These are phyloP conservation scores for Streptopelia turtur DNA, from an alignment of 2,797 vertebrate species.

Conservation along the genomic window DNA sequence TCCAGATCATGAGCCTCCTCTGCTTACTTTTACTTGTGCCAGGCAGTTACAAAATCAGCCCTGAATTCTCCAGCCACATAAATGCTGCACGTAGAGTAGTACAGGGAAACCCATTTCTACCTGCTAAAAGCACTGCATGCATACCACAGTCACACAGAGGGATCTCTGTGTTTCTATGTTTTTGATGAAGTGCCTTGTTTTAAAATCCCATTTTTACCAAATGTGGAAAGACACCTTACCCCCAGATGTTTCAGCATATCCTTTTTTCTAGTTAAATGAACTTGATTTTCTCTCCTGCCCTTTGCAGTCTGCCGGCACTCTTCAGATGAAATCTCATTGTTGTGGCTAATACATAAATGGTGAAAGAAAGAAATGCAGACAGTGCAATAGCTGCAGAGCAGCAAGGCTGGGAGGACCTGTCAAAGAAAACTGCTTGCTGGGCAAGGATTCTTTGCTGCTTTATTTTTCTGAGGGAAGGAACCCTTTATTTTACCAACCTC, in stretches of 20 bases:
- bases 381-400: not conserved
- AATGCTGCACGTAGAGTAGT: not conserved
- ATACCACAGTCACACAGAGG: not conserved
- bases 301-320: not conserved
- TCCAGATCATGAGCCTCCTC: not conserved
- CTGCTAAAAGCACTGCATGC: not conserved
- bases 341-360: not conserved
- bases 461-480: not conserved
- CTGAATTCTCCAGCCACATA: not conserved
- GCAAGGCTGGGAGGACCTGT: not conserved
- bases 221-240: not conserved
- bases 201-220: not conserved
- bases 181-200: not conserved
- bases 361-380: not conserved
- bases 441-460: not conserved
- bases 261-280: not conserved
- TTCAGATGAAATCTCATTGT: not conserved
- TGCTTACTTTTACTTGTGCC: not conserved
- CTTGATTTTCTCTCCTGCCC: not conserved
- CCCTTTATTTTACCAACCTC: not conserved
- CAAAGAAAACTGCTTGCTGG: not conserved
- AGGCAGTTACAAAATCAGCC: not conserved
- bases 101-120: not conserved
- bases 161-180: not conserved
- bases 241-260: not conserved